Evolutionary conservation across 2,797 vertebrate genomes (phyloP).

Genomic region (Anableps anableps): DNA sequence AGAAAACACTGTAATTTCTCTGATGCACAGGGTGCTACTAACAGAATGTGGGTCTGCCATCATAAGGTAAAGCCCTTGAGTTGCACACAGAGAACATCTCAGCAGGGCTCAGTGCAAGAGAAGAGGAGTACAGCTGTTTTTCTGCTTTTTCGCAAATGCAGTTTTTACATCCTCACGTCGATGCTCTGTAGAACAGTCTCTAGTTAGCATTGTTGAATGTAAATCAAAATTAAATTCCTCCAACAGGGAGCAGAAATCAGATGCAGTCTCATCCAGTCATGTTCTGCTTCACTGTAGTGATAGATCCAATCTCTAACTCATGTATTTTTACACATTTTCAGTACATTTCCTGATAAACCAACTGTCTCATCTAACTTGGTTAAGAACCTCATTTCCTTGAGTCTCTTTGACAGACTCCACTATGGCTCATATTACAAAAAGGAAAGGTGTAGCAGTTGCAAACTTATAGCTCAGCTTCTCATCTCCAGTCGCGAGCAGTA

Average conservation of each 20-base stretch:
- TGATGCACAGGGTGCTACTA: constrained; percentile 12
- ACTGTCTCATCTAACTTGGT: background rate
- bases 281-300: background rate
- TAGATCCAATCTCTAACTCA: background rate
- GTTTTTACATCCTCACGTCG: background rate
- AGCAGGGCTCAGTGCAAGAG: background rate
- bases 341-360: background rate
- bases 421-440: background rate
- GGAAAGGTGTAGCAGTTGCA: background rate
- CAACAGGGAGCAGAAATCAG: background rate
- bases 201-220: background rate
- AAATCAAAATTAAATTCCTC: background rate
- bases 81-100: constrained; percentile 1
- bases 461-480: background rate
- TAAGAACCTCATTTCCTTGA: constrained; percentile 4
- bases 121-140: constrained; percentile 8
- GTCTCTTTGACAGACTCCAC: background rate
- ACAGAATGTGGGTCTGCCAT: constrained; percentile 30
- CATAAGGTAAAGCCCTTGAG: background rate
- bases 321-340: background rate
- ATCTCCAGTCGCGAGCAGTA: background rate
- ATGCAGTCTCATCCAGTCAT: background rate
- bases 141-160: background rate
- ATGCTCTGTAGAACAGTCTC: background rate
- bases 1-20: constrained; percentile 29